phyloP scores from a whole-genome alignment of 2,797 vertebrate species.

The Danio choprae region DNA sequence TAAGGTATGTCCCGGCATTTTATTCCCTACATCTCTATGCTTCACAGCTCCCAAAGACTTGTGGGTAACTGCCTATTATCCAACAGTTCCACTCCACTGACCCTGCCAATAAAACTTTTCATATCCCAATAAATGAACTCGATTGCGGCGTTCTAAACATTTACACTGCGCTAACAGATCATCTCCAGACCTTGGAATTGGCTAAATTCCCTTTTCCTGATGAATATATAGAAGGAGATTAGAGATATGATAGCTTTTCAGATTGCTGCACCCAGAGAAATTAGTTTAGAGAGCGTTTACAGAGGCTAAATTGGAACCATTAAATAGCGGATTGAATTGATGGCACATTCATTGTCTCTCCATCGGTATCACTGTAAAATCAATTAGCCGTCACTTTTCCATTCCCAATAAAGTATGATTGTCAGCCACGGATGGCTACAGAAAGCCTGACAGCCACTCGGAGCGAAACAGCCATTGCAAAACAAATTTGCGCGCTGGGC shows the following conservation, averaged over 20 bases:
- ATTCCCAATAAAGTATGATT: slow-evolving; percentile 98
- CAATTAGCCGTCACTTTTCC: slow-evolving; percentile 99
- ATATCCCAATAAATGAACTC: slow-evolving; percentile 99
- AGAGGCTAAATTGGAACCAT: slow-evolving; percentile 99
- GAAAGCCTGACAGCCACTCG: slow-evolving; percentile 88
- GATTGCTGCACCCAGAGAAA: slow-evolving; percentile 99
- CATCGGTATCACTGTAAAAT: slow-evolving; percentile 99
- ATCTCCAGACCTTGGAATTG: slow-evolving; percentile 99
- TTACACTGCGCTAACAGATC: slow-evolving; percentile 99
- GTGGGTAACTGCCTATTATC: slow-evolving; percentile 99
- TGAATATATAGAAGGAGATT: slow-evolving; percentile 99
- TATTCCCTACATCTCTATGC: slow-evolving; percentile 98
- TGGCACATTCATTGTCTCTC: slow-evolving; percentile 99
- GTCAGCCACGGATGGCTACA: slow-evolving; percentile 92
- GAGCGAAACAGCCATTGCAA: slow-evolving; percentile 77
- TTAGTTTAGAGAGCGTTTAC: slow-evolving; percentile 99
- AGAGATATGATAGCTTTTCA: slow-evolving; percentile 99
- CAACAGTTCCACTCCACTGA: slow-evolving; percentile 98
- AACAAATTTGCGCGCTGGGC: slow-evolving; percentile 77
- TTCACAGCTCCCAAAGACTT: slow-evolving; percentile 97
- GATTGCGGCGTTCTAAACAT: slow-evolving; percentile 99
- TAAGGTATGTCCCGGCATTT: slow-evolving; percentile 99
- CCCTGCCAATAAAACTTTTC: slow-evolving; percentile 99
- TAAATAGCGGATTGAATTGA: slow-evolving; percentile 99
- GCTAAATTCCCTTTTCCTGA: slow-evolving; percentile 99